Evolutionary conservation across 2,797 vertebrate species (phyloP).

Genomic region (Sebastes taczanowskii): DNA sequence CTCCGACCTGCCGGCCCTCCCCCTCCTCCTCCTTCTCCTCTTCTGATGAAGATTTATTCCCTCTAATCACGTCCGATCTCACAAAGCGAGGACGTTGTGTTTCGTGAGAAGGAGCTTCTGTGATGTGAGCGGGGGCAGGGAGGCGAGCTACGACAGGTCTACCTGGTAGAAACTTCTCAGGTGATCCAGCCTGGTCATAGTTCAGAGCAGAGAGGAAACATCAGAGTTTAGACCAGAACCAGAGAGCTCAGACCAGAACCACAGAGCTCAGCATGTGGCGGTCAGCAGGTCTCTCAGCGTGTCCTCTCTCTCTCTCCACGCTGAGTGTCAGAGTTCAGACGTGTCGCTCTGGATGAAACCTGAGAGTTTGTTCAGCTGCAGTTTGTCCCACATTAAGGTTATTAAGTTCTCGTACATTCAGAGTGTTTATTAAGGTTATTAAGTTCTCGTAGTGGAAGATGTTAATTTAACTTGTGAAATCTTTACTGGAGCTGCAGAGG

Average conservation of each 20-base stretch:
- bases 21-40: not conserved
- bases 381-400: not conserved
- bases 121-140: not conserved
- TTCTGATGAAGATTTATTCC: not conserved
- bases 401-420: not conserved
- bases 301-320: not conserved
- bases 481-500: not conserved
- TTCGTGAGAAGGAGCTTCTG: not conserved
- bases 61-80: not conserved
- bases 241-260: not conserved
- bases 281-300: not conserved
- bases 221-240: not conserved
- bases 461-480: not conserved
- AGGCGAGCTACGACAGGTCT: constrained; percentile 18
- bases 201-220: not conserved
- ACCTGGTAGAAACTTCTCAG: not conserved
- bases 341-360: not conserved
- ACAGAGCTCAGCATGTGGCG: too few species aligned
- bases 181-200: constrained; percentile 24
- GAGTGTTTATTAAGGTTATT: too few species aligned
- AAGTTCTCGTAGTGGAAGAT: not conserved
- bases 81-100: not conserved
- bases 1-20: constrained; percentile 31
- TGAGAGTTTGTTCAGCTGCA: constrained; percentile 1
- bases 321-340: constrained; percentile 49